Evolutionary conservation across 2,113 vertebrate species (phyloP).

Genomic region (Jaculus jaculus): DNA sequence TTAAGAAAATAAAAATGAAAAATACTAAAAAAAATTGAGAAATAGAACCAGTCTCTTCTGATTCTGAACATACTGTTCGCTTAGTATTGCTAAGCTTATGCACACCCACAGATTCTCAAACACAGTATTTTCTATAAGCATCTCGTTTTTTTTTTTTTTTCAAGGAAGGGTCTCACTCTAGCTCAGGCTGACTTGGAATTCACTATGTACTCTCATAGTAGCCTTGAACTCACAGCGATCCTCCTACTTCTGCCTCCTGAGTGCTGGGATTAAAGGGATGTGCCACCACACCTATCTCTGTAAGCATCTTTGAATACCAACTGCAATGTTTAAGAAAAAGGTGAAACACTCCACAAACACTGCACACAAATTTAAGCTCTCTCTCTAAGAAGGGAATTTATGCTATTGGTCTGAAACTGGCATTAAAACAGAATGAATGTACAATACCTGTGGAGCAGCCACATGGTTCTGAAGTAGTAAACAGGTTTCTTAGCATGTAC

Average conservation of each 20-base stretch:
- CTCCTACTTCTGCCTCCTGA: no score
- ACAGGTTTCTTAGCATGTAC: not conserved
- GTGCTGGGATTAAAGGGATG: no score
- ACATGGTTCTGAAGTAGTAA: not conserved
- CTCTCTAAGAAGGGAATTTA: not conserved
- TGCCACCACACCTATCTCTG: not conserved
- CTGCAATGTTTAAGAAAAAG: conserved; percentile 24
- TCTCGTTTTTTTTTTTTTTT: not conserved
- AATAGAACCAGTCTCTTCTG: not conserved
- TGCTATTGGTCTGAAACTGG: not conserved
- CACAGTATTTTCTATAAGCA: not conserved
- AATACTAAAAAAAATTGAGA: not conserved
- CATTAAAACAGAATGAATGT: not conserved
- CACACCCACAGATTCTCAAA: not conserved
- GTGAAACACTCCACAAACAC: not conserved
- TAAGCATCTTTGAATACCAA: not conserved
- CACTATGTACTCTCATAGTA: no score
- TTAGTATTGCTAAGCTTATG: not conserved
- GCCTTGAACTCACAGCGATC: no score
- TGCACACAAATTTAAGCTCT: conserved; percentile 24
- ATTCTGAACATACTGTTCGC: not conserved
- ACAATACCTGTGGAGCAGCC: not conserved
- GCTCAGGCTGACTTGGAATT: no score
- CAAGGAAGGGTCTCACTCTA: no score
- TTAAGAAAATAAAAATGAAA: not conserved